Evolutionary conservation across 1,140 invertebrate species (phyloP), one percentile per base, ranked within the genome.

Genomic region (Bombus soroeensis): DNA sequence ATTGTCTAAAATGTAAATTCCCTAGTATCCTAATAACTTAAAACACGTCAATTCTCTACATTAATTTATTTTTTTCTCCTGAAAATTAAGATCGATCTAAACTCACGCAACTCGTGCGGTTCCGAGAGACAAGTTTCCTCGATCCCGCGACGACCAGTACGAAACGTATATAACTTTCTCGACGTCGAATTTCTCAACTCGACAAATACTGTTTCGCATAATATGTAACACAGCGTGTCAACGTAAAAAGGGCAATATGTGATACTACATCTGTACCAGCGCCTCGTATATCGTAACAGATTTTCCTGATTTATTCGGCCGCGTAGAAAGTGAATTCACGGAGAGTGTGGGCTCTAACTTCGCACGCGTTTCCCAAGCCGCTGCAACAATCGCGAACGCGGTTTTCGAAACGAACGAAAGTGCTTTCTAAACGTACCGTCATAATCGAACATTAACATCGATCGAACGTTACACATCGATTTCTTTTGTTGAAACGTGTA

Each of bases 111-210:
- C 47, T 78, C 10, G 5, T 13, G 39, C 76, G 59, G 10, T 64
- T 41, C 43, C n/a, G 34, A n/a, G 15, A 34, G n/a, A 64, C 59
- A 43, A 66, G n/a, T 78, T 66, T 78, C n/a, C 39, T 22, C 28
- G 39, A 34, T 78, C 32, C 28, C 28, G 22, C 37, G 34, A 64
- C 28, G 37, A 32, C 37, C 34, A 1, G 37, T 41, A n/a, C 28
- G 37, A n/a, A 39, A 59, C 18, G 57, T 66, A 66, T 66, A 66
- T n/a, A n/a, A 41, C 37, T 78, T 78, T 59, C 76, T 70, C 64
- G 43, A 53, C 64, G 37, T 66, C 76, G n/a, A 80, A 70, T 80
- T 80, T 80, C 39, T 79, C 78, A 70, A 37, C 64, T 71, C 43
- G 43, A 47, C 66, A 53, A 76, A 70, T 53, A 64, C 66, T n/a